Base-by-base conservation (phyloP, 2,113 vertebrate genomes). In the Pygathrix nemaeus region DNA sequence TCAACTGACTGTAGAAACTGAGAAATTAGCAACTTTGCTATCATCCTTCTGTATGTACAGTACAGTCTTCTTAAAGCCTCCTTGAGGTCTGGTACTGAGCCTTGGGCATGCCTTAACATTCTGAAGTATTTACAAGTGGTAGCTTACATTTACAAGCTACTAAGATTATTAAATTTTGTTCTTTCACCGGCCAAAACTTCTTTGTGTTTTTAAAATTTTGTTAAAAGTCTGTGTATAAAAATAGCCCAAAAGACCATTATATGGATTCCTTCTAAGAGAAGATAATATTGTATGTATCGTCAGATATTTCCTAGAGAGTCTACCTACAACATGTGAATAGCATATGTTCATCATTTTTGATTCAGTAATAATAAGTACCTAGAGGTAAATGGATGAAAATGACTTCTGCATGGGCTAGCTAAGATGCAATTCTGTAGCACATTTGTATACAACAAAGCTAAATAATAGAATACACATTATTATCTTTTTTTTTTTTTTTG, bases 391-490 rank as follows among this genome's bases (percentile, higher is more conserved):
- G 5, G 18, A 55, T 75, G 11, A 72, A 91, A 93, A 95, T 76
- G 4, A 68, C 40, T 85, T 79, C 48, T 68, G 61, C 27, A 55
- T 32, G 45, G 20, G 40, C 78, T 73, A 95, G 30, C 64, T 86
- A 83, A 93, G 82, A 93, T 93, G n/a, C 45, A 73, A 66, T 72
- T 52, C 8, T 40, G 43, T 35, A 55, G 45, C 52, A 66, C 61
- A 92, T 86, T 70, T 89, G 20, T 72, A 75, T 93, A 76, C 35
- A 88, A n/a, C 14, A 81, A 90, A 93, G 17, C 72, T 82, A 81
- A 95, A 66, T 59, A 75, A 93, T n/a, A 88, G 35, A 73, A 91
- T 91, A 85, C 90, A 93, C 38, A n/a, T 72, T 82, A 73, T 64
- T 89, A 73, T 50, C n/a, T 92, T 85, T 80, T 81, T 52, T 52